Evolutionary conservation across 2,113 vertebrate genomes (phyloP).

Genomic region (Prietella phreatophila): DNA sequence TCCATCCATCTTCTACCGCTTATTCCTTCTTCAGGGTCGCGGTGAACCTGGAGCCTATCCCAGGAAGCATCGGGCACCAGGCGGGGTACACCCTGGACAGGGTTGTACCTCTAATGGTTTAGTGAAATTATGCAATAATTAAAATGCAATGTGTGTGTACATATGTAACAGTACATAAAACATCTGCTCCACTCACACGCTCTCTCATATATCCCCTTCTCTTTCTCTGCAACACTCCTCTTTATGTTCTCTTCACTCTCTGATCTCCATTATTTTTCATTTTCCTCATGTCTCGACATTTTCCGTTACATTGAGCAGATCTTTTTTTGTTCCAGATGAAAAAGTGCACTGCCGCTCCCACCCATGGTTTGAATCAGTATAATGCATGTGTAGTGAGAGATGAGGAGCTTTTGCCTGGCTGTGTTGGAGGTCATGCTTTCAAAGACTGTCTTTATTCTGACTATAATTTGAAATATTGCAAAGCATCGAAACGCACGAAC

Average conservation of each 20-base stretch:
- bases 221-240: background rate
- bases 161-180: slow-evolving; percentile 33
- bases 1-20: too few relatives aligned
- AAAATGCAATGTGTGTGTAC: background rate
- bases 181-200: background rate
- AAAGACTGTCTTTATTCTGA: background rate
- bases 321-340: slow-evolving; percentile 45
- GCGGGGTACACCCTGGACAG: too few relatives aligned
- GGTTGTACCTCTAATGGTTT: slow-evolving; percentile 1
- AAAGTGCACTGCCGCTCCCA: slow-evolving; percentile 17
- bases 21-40: too few relatives aligned
- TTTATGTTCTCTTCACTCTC: slow-evolving; percentile 26
- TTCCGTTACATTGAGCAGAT: slow-evolving; percentile 34
- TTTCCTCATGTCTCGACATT: slow-evolving; percentile 42
- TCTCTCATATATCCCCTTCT: slow-evolving; percentile 17
- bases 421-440: background rate
- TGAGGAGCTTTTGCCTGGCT: slow-evolving; percentile 21
- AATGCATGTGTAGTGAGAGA: background rate
- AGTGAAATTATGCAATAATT: background rate
- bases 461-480: background rate
- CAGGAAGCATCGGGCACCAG: too few relatives aligned
- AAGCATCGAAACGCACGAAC: background rate
- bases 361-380: background rate
- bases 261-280: slow-evolving; percentile 47
- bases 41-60: too few relatives aligned